phyloP scores from a whole-genome alignment of 1,140 invertebrate genomes.

The Tetranychus urticae region DNA sequence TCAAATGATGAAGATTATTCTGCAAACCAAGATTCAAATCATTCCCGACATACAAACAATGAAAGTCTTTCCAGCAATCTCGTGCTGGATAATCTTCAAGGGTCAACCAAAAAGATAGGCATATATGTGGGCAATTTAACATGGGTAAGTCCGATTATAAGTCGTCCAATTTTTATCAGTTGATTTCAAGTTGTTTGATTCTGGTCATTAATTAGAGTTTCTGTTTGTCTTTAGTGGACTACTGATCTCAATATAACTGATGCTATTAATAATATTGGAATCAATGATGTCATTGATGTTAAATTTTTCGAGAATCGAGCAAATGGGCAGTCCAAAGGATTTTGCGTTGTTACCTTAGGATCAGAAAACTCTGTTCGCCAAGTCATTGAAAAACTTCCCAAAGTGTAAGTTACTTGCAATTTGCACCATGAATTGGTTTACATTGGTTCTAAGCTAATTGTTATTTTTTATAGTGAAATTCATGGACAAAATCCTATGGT shows the following conservation, averaged over 20 bases:
- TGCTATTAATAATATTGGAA: constrained; percentile 56
- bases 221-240: constrained; percentile 52
- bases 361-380: constrained; percentile 71
- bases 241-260: constrained; percentile 87
- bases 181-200: constrained; percentile 2
- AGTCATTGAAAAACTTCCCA: constrained; percentile 72
- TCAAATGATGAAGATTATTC: constrained; percentile 3
- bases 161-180: not conserved
- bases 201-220: constrained; percentile 14
- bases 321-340: constrained; percentile 97
- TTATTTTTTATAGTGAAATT: constrained; percentile 31
- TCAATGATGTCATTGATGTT: constrained; percentile 82
- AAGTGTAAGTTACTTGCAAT: constrained; percentile 29
- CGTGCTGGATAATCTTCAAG: not conserved
- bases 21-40: constrained; percentile 3
- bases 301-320: constrained; percentile 98
- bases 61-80: not conserved
- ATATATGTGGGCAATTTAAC: constrained; percentile 77
- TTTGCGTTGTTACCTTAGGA: constrained; percentile 69
- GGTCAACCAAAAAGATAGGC: constrained; percentile 5
- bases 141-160: constrained; percentile 25
- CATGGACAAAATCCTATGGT: constrained; percentile 85
- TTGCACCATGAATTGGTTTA: not conserved
- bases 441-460: not conserved
- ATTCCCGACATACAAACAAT: constrained; percentile 1